Evolutionary conservation across 1,140 invertebrate genomes (phyloP).

Genomic region (Halyomorpha halys): DNA sequence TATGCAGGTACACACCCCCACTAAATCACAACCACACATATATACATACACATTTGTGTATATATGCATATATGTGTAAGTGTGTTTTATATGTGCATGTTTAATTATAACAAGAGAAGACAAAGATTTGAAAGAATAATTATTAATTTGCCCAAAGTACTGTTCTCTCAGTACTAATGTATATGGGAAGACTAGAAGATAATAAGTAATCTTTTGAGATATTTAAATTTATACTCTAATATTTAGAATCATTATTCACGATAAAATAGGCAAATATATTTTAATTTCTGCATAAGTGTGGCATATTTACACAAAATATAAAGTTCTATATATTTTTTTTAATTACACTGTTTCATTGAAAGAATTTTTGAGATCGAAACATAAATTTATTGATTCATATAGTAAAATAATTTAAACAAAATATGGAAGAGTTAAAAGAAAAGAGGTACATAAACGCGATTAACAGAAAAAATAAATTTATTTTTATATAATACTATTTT

Average conservation of each 20-base stretch:
- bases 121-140: slow-evolving; percentile 8
- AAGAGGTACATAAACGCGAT: background rate
- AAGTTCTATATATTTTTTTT: background rate
- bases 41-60: too few species aligned
- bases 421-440: slow-evolving; percentile 6
- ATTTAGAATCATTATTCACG: background rate
- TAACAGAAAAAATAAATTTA: slow-evolving; percentile 8
- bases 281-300: slow-evolving; percentile 9
- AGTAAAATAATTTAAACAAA: background rate
- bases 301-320: slow-evolving; percentile 6
- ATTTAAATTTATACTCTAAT: slow-evolving; percentile 5
- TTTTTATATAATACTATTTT: slow-evolving; percentile 13
- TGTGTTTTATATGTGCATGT: slow-evolving; percentile 3
- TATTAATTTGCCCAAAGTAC: slow-evolving; percentile 7
- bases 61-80: background rate
- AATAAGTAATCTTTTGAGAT: slow-evolving; percentile 12
- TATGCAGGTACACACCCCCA: too few species aligned
- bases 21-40: too few species aligned
- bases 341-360: too few species aligned
- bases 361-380: too few species aligned
- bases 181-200: slow-evolving; percentile 11
- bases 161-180: slow-evolving; percentile 4
- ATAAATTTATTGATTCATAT: too few species aligned
- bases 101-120: slow-evolving; percentile 10
- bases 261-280: background rate